These are phyloP conservation scores for Noctua janthe DNA, from an alignment of 2,888 invertebrate genomes.

Conservation along the genomic window DNA sequence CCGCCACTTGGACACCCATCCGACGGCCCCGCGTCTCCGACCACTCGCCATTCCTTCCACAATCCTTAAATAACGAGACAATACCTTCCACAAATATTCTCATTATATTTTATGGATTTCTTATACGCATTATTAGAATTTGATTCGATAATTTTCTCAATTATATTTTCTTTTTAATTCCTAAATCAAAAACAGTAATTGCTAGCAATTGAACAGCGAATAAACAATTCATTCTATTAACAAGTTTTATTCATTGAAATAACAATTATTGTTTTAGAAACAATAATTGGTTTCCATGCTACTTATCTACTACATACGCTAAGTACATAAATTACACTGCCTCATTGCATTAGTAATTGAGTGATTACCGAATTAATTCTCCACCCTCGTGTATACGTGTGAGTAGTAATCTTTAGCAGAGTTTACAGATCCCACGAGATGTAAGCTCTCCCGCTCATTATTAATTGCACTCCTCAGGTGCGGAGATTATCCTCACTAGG, in stretches of 20 bases:
- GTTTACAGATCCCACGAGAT: constrained; percentile 76
- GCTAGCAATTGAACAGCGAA: constrained; percentile 62
- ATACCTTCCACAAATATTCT: constrained; percentile 51
- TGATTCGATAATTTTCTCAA: constrained; percentile 54
- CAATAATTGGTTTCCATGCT: constrained; percentile 67
- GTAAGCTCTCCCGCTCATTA: constrained; percentile 81
- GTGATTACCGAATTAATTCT: constrained; percentile 73
- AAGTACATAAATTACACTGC: constrained; percentile 66
- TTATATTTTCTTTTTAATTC: constrained; percentile 62
- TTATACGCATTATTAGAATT: constrained; percentile 55
- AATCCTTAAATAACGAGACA: constrained; percentile 63
- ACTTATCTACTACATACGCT: constrained; percentile 65
- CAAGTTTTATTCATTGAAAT: constrained; percentile 64
- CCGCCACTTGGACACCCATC: constrained; percentile 72
- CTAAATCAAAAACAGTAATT: constrained; percentile 62
- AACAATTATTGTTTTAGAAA: constrained; percentile 62
- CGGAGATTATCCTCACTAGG: constrained; percentile 88
- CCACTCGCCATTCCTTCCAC: constrained; percentile 61
- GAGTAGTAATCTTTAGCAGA: constrained; percentile 74
- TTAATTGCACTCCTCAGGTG: constrained; percentile 89
- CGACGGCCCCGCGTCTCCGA: constrained; percentile 48
- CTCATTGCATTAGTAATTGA: constrained; percentile 68
- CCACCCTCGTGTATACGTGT: constrained; percentile 70
- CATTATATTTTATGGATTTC: constrained; percentile 57
- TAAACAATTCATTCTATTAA: constrained; percentile 63